These are phyloP conservation scores for Rhopalosiphum maidis DNA, from an alignment of 1,140 invertebrate species.

Conservation along the genomic window DNA sequence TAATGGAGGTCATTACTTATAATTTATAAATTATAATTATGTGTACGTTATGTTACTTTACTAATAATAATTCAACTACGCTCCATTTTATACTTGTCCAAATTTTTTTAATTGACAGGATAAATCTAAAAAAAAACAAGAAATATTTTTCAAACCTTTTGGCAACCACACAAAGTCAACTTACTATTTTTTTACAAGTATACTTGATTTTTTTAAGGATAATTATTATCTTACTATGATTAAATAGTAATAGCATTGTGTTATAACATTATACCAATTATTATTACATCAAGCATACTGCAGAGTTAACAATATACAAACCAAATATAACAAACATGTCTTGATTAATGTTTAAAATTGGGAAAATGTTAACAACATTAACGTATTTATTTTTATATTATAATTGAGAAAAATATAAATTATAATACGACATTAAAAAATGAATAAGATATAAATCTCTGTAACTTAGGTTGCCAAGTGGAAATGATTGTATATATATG, in stretches of 20 bases:
- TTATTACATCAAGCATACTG: neutral
- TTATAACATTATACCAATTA: neutral
- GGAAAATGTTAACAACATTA: neutral
- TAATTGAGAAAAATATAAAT: slow-evolving; percentile 30
- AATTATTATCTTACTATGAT: neutral
- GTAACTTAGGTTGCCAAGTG: slow-evolving; percentile 3
- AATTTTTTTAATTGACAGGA: slow-evolving; percentile 32
- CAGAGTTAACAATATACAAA: neutral
- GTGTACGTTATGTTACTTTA: neutral
- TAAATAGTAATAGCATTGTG: neutral
- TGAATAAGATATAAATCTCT: slow-evolving; percentile 32
- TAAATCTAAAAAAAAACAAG: neutral
- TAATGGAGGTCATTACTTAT: neutral
- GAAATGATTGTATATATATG: neutral
- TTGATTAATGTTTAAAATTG: neutral
- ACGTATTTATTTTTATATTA: neutral
- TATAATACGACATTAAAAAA: slow-evolving; percentile 41
- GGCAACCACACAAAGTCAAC: neutral
- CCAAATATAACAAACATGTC: neutral
- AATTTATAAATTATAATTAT: neutral
- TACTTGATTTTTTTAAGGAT: neutral
- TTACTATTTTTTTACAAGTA: neutral
- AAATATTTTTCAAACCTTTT: neutral
- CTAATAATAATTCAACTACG: slow-evolving; percentile 3
- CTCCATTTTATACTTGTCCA: slow-evolving; percentile 11